These are phyloP conservation scores for Epinephelus cyanopodus DNA, from an alignment of 2,113 vertebrate species.

Conservation along the genomic window DNA sequence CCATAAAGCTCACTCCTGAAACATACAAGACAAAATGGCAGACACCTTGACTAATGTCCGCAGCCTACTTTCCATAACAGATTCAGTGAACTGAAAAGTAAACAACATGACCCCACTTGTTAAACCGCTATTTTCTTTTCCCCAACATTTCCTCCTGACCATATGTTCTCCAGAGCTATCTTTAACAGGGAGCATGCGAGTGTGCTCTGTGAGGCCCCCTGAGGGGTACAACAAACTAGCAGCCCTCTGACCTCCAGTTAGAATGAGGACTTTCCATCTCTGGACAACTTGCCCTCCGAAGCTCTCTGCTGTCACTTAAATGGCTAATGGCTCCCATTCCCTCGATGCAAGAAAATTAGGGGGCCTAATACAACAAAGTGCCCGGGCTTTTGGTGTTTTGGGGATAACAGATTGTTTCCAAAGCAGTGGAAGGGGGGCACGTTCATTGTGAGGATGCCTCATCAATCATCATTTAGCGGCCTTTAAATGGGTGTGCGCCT, in stretches of 20 bases:
- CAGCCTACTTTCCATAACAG: constrained; percentile 5
- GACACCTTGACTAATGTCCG: constrained; percentile 9
- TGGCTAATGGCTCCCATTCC: constrained; percentile 73
- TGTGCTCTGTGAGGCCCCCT: constrained; percentile 10
- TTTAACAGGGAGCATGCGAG: constrained; percentile 49
- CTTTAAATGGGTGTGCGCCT: constrained; percentile 75
- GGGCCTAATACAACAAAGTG: constrained; percentile 74
- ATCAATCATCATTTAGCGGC: constrained; percentile 83
- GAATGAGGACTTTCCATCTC: constrained; percentile 71
- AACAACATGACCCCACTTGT: constrained; percentile 38
- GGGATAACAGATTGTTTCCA: constrained; percentile 81
- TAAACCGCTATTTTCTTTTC: constrained; percentile 24
- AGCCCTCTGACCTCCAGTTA: constrained; percentile 70
- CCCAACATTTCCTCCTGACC: constrained; percentile 36
- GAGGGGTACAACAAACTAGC: constrained; percentile 53
- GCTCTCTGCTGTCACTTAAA: constrained; percentile 77
- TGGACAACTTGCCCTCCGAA: constrained; percentile 71
- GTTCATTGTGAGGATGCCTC: constrained; percentile 66
- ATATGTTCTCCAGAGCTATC: constrained; percentile 44
- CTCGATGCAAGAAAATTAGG: constrained; percentile 73
- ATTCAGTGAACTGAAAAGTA: constrained; percentile 23
- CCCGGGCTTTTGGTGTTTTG: constrained; percentile 66
- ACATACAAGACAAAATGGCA: neutral
- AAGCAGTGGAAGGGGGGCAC: constrained; percentile 68
- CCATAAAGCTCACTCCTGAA: neutral